A percentile compares a stretch with the other conserved stretches of the same genome.
These are phyloP conservation scores for Meteorus sp. DNA, from an alignment of 1,140 invertebrate genomes.

Conservation along the genomic window DNA sequence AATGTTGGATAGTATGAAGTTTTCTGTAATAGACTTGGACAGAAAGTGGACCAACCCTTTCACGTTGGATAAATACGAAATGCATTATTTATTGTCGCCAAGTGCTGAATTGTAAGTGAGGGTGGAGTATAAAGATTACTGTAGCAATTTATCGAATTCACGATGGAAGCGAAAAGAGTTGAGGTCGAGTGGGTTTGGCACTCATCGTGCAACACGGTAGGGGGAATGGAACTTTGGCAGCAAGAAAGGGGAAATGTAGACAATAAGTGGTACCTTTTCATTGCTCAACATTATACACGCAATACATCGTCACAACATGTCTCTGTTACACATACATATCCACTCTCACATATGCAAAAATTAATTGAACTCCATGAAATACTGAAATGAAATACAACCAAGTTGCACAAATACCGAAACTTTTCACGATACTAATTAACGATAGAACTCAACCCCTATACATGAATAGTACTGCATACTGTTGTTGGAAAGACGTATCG, in stretches of 20 bases:
- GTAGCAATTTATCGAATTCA: slow-evolving; percentile 43
- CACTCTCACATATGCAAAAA: neutral
- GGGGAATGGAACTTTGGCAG: too few relatives aligned
- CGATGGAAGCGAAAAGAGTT: slow-evolving; percentile 44
- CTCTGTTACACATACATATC: slow-evolving; percentile 24
- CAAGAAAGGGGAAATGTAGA: neutral
- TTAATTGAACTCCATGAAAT: neutral
- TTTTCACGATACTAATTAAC: slow-evolving; percentile 26
- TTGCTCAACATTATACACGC: neutral
- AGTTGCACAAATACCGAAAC: slow-evolving; percentile 13
- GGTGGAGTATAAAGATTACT: too few relatives aligned
- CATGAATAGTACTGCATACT: too few relatives aligned
- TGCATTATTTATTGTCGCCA: too few relatives aligned
- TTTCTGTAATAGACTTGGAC: too few relatives aligned
- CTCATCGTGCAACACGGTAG: slow-evolving; percentile 34
- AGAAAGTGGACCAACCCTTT: too few relatives aligned
- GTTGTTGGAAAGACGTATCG: slow-evolving; percentile 46
- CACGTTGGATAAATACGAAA: too few relatives aligned
- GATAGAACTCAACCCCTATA: slow-evolving; percentile 6
- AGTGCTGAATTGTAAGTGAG: too few relatives aligned
- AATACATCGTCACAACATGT: neutral
- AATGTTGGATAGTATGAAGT: too few relatives aligned
- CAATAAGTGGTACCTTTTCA: slow-evolving; percentile 17
- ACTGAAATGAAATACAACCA: neutral
- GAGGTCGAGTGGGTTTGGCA: slow-evolving; percentile 35